Conservation (phyloP, 2,797 vertebrate species). For the Danio kyathit region DNA sequence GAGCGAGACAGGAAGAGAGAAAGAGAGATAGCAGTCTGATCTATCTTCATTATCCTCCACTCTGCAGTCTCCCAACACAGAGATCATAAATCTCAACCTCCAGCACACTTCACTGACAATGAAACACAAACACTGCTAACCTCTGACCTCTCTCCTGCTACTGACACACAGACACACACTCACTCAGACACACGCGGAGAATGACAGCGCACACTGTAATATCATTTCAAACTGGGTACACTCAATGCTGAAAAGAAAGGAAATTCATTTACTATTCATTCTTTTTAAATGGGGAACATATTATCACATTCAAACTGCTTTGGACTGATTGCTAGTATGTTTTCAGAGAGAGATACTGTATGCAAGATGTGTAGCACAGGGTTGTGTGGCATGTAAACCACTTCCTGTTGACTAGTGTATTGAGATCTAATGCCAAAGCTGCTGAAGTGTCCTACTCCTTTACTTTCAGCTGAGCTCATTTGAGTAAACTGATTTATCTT, state of each 20-base stretch:
- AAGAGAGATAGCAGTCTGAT: constrained; percentile 77
- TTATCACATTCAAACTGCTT: not conserved
- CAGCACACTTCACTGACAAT: constrained; percentile 86
- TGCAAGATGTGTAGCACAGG: not conserved
- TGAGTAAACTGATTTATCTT: not conserved
- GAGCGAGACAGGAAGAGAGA: constrained; percentile 22
- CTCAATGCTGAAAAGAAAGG: not conserved
- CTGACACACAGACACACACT: constrained; percentile 58
- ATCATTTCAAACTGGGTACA: not conserved
- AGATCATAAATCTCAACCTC: constrained; percentile 85
- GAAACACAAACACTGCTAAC: constrained; percentile 87
- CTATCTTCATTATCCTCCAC: constrained; percentile 85
- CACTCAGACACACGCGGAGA: constrained; percentile 54
- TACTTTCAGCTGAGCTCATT: constrained; percentile 1
- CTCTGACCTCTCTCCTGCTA: constrained; percentile 80
- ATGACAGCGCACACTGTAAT: constrained; percentile 39
- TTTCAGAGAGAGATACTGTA: not conserved
- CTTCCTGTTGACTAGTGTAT: constrained; percentile 71
- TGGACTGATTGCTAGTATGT: not conserved
- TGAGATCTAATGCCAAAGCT: constrained; percentile 49
- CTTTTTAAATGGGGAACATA: not conserved
- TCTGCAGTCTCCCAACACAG: constrained; percentile 82
- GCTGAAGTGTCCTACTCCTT: constrained; percentile 19
- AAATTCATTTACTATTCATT: too few species aligned
- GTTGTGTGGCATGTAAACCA: constrained; percentile 65